Conservation (phyloP, 2,888 invertebrate genomes). For the Standfussiana lucernea region DNA sequence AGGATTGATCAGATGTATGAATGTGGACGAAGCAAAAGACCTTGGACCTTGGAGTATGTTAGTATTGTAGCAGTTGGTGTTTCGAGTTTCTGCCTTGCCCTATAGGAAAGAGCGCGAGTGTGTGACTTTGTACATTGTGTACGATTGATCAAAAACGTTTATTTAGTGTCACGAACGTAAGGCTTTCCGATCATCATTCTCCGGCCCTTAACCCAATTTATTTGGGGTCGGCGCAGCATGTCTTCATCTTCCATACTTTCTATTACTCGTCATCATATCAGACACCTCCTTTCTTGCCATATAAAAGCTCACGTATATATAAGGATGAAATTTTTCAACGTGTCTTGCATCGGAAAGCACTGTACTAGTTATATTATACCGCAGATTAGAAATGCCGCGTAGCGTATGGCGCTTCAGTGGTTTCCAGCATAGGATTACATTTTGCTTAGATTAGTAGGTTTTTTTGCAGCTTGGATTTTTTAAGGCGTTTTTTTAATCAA, state of each 20-base stretch:
- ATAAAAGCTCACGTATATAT: not conserved
- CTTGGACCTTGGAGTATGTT: no score
- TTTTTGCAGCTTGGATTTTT: not conserved
- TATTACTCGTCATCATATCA: no score
- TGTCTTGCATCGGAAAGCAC: not conserved
- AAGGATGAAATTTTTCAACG: not conserved
- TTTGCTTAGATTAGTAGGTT: not conserved
- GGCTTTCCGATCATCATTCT: no score
- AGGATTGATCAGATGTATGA: not conserved
- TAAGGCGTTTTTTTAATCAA: not conserved
- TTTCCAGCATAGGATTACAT: conserved; percentile 36
- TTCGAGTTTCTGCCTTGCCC: not conserved
- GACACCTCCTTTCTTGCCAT: no score
- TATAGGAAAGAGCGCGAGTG: no score
- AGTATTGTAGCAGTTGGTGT: not conserved
- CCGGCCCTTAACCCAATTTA: no score
- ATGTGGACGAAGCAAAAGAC: not conserved
- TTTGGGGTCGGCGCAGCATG: no score
- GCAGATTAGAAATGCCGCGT: not conserved
- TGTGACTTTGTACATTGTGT: not conserved
- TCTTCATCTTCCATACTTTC: no score
- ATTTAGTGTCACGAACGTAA: not conserved
- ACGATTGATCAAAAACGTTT: not conserved
- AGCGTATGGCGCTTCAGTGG: not conserved
- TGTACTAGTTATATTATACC: not conserved